These are phyloP conservation scores for Ectemnius lituratus DNA, from an alignment of 2,888 invertebrate genomes.

Conservation along the genomic window DNA sequence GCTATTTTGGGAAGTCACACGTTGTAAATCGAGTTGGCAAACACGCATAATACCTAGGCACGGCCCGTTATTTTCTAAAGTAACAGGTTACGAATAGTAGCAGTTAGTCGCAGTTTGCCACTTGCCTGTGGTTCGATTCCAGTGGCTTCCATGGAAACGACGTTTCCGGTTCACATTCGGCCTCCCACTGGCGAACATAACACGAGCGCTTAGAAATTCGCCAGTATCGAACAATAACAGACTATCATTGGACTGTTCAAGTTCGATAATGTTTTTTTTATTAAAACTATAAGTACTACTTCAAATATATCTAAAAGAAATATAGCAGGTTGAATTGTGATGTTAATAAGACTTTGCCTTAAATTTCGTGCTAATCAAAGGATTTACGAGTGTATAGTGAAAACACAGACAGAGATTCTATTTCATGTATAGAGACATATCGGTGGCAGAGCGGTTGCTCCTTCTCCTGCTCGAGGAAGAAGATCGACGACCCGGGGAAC, in stretches of 20 bases:
- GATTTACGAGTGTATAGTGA: too few relatives aligned
- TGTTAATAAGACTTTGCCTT: too few relatives aligned
- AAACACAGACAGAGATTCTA: too few relatives aligned
- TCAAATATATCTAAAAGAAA: too few relatives aligned
- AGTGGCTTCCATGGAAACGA: slow-evolving; percentile 67
- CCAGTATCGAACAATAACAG: slow-evolving; percentile 7
- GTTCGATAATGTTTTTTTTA: neutral
- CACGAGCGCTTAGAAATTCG: slow-evolving; percentile 64
- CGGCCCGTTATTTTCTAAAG: slow-evolving; percentile 62
- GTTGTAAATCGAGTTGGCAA: neutral
- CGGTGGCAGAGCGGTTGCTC: slow-evolving; percentile 68
- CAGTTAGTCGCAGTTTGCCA: slow-evolving; percentile 55
- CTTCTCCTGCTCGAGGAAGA: slow-evolving; percentile 68
- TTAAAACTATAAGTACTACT: neutral
- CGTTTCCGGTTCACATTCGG: slow-evolving; percentile 69
- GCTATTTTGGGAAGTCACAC: too few relatives aligned
- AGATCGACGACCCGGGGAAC: slow-evolving; percentile 75
- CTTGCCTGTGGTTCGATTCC: slow-evolving; percentile 58
- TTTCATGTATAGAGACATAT: slow-evolving; percentile 57
- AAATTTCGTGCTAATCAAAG: too few relatives aligned
- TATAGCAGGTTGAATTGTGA: too few relatives aligned
- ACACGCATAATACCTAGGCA: neutral
- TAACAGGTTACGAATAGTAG: slow-evolving; percentile 61
- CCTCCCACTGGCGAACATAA: slow-evolving; percentile 52
- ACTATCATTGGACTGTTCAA: slow-evolving; percentile 8